Base-by-base conservation (phyloP, 2,113 vertebrate genomes). In the Vimba vimba region DNA sequence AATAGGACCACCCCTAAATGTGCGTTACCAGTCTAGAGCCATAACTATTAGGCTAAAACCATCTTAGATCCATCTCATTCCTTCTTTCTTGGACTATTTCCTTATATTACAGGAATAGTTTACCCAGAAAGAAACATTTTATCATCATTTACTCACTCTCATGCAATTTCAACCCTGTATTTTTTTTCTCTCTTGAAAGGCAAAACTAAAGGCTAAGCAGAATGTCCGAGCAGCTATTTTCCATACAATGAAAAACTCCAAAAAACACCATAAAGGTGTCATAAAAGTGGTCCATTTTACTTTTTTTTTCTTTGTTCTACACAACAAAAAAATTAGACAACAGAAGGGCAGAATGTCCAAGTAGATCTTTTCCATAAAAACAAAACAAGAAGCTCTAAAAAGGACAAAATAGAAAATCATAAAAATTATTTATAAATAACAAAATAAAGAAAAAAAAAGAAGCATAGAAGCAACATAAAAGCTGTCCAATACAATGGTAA, bases 1-100 rank as follows among this genome's bases (percentile, higher is more conserved):
- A 50, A 50, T 82, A 50, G n/a, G 60, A 69, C 45, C 80, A 82
- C 60, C 39, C 60, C 15, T 68, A 68, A 23, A 80, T 64, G 62
- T 39, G 36, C 60, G 23, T 57, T 23, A 0, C 36, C 27, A 79
- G 13, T 50, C 27, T 12, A 27, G 19, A 21, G 47, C 25, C 8
- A 21, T 30, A 62, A 64, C 36, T 43, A 19, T 25, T 23, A 23
- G 10, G 19, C 45, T 77, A 77, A 77, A 55, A 9, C 11, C 12
- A 25, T n/a, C n/a, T 47, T 17, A 8, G 2, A 50, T 15, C 7
- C 13, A 47, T 7, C 10, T 73, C 36, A 43, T n/a, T 23, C 36
- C 5, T 23, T n/a, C 43, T 25, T 50, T 50, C 6, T 15, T 2
- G n/a, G 6, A 50, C 43, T 1, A 12, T 71, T 43, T 12, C 33